These are phyloP conservation scores for Paratrypauchen microcephalus DNA, from an alignment of 2,797 vertebrate species.

Conservation along the genomic window DNA sequence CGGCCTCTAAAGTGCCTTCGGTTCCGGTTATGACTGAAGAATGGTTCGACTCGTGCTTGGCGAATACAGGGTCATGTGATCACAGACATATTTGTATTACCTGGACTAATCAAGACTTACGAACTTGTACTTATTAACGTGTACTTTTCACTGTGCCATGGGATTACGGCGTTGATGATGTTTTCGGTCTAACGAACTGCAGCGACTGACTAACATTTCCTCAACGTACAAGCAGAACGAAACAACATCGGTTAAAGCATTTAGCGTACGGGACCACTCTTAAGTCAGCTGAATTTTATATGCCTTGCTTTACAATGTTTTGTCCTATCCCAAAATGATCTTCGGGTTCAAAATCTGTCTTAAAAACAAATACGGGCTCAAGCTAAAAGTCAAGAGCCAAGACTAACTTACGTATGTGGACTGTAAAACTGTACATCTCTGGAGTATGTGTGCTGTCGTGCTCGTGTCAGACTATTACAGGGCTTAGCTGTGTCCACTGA, in stretches of 20 bases:
- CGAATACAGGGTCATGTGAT: conserved; percentile 10
- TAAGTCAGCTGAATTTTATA: neutral
- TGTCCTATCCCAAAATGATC: conserved; percentile 9
- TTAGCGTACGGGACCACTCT: neutral
- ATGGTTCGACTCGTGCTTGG: neutral
- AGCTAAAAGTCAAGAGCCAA: neutral
- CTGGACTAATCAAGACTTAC: neutral
- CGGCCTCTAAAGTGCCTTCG: conserved; percentile 14
- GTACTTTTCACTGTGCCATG: conserved; percentile 8
- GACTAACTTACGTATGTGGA: conserved; percentile 1
- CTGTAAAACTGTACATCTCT: conserved; percentile 3
- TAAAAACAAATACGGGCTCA: neutral
- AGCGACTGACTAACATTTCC: neutral
- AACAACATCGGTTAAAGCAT: neutral
- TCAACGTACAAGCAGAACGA: neutral
- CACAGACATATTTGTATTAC: conserved; percentile 7
- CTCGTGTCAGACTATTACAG: conserved; percentile 41
- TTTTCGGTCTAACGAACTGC: neutral
- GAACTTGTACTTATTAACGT: neutral
- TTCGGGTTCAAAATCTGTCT: conserved; percentile 14
- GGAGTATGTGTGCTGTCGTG: conserved; percentile 14
- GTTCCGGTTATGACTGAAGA: neutral
- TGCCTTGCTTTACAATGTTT: conserved; percentile 9
- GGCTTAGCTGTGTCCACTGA: conserved; percentile 37
- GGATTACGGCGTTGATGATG: neutral